phyloP scores from a whole-genome alignment of 35 echinoderm and acorn worm genomes.

The Apostichopus californicus region DNA sequence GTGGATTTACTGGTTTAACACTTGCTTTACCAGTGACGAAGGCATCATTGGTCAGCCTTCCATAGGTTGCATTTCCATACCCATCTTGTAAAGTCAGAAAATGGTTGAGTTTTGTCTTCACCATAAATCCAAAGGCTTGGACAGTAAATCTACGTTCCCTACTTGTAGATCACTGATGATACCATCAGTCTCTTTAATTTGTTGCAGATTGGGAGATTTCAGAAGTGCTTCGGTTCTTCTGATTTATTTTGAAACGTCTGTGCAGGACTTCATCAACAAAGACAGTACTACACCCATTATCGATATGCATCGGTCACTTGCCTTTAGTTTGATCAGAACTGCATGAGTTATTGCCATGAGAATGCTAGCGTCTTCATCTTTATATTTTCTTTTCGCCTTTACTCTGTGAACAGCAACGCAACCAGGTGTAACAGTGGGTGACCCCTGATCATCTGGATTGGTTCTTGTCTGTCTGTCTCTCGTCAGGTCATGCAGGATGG shows the following conservation, averaged over 20 bases:
- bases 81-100: slow-evolving; percentile 20
- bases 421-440: not conserved
- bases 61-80: not conserved
- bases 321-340: slow-evolving; percentile 10
- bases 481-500: slow-evolving; percentile 12
- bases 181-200: not conserved
- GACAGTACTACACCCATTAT: slow-evolving; percentile 29
- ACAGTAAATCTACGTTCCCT: slow-evolving; percentile 36
- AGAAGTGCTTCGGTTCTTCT: slow-evolving; percentile 12
- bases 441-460: not conserved
- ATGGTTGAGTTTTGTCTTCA: slow-evolving; percentile 48
- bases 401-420: not conserved
- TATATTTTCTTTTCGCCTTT: not conserved
- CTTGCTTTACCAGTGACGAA: not conserved
- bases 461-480: slow-evolving; percentile 15
- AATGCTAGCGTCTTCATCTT: not conserved
- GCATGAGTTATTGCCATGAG: slow-evolving; percentile 14
- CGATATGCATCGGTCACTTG: not conserved
- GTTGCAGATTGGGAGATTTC: slow-evolving; percentile 34
- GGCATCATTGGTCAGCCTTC: not conserved
- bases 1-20: not conserved
- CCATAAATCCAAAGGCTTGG: slow-evolving; percentile 55
- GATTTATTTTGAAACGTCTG: not conserved
- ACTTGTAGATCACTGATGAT: slow-evolving; percentile 3
- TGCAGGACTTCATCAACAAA: not conserved